A percentile compares a stretch with the other conserved stretches of the same genome.
phyloP scores from a whole-genome alignment of 2,113 vertebrate species.

The Brachypodius melanocephalos region DNA sequence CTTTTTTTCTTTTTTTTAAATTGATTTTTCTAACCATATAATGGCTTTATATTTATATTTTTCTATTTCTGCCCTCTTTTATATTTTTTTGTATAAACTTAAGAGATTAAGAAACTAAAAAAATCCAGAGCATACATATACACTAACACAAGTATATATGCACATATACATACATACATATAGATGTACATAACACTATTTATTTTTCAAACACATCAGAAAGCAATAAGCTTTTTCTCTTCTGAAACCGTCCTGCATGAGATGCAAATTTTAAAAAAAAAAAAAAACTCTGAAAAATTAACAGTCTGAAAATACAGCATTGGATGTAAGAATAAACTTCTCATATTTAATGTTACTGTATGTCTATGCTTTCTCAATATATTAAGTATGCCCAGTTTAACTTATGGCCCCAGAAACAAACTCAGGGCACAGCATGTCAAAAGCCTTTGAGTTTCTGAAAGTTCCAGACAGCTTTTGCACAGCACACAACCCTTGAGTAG shows the following conservation, averaged over 20 bases:
- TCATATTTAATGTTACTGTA: neutral
- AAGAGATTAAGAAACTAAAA: neutral
- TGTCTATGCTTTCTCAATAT: neutral
- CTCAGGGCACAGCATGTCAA: neutral
- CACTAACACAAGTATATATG: no score
- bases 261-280: no score
- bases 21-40: neutral
- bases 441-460: neutral
- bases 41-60: neutral
- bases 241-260: neutral
- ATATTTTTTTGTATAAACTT: neutral
- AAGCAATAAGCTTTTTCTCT: neutral
- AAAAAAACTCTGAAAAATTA: neutral
- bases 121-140: neutral
- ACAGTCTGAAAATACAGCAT: neutral
- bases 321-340: neutral
- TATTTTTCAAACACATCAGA: neutral
- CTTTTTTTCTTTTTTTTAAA: fast-evolving
- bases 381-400: neutral
- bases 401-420: neutral
- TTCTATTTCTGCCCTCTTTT: neutral
- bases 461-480: neutral
- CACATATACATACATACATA: neutral
- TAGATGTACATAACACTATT: neutral
- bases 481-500: neutral